Percentiles rank a stretch among this genome's conserved stretches.
Evolutionary conservation across 1,140 invertebrate species (phyloP).

Genomic region (Triops cancriformis): DNA sequence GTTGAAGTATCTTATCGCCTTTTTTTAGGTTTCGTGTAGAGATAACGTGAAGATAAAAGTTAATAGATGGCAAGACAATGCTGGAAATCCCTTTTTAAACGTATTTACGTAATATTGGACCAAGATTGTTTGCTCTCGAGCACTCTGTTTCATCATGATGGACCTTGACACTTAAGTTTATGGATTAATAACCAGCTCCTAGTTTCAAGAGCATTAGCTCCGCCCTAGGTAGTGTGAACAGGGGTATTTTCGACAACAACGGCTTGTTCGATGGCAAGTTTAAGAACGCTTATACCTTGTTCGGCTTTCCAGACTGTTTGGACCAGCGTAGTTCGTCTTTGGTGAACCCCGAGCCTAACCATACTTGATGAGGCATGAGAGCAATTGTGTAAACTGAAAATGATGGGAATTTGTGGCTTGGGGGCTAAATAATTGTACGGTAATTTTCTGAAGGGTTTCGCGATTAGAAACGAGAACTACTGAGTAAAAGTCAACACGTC

Average conservation of each 20-base stretch:
- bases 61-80: background rate
- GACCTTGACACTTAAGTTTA: background rate
- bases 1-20: background rate
- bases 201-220: too few relatives aligned
- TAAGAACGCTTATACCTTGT: background rate
- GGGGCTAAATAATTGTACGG: too few relatives aligned
- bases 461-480: too few relatives aligned
- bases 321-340: conserved; percentile 4
- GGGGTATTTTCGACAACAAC: too few relatives aligned
- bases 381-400: background rate
- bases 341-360: background rate
- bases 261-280: background rate
- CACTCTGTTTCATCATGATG: background rate
- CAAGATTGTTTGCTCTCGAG: background rate
- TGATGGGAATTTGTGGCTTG: too few relatives aligned
- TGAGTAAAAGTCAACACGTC: background rate
- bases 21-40: background rate
- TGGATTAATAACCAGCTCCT: background rate
- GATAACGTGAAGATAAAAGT: background rate
- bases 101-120: background rate
- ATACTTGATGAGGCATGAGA: background rate
- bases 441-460: too few relatives aligned
- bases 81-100: background rate
- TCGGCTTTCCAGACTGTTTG: background rate
- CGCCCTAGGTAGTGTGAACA: too few relatives aligned